Evolutionary conservation across 2,797 vertebrate genomes (phyloP).

Genomic region (Lagodon rhomboides): DNA sequence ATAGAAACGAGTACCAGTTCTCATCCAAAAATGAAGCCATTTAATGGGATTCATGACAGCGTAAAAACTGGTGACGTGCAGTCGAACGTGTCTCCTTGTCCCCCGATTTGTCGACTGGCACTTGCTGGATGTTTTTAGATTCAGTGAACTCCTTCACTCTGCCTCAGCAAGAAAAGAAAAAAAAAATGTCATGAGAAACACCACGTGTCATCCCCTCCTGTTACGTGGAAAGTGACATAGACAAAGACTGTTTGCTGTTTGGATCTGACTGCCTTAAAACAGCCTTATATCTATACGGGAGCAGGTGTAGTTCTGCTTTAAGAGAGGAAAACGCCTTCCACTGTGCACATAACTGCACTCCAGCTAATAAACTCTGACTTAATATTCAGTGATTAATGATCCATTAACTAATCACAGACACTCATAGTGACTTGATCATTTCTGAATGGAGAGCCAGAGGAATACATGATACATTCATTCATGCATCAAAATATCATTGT

Average conservation of each 20-base stretch:
- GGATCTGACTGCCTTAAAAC: conserved; percentile 1
- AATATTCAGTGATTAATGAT: conserved; percentile 27
- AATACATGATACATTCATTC: conserved; percentile 24
- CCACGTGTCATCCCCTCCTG: not conserved
- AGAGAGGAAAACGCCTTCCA: not conserved
- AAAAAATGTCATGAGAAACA: not conserved
- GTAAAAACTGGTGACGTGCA: not conserved
- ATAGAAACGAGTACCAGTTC: not conserved
- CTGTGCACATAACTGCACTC: not conserved
- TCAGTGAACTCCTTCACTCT: not conserved
- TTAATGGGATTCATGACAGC: too few species aligned
- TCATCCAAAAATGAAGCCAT: not conserved
- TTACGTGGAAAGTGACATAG: not conserved
- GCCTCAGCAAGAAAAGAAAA: not conserved
- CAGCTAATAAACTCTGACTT: conserved; percentile 4
- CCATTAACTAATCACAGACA: conserved; percentile 38
- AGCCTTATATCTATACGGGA: not conserved
- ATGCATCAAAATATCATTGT: conserved; percentile 14
- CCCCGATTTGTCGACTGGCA: not conserved
- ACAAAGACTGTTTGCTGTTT: not conserved
- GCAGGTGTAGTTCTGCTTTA: not conserved
- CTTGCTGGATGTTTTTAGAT: not conserved
- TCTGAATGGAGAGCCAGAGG: conserved; percentile 12
- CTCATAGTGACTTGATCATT: conserved; percentile 9
- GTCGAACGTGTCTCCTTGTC: not conserved